Conservation (phyloP, 2,113 vertebrate species). For the Otocyon megalotis region DNA sequence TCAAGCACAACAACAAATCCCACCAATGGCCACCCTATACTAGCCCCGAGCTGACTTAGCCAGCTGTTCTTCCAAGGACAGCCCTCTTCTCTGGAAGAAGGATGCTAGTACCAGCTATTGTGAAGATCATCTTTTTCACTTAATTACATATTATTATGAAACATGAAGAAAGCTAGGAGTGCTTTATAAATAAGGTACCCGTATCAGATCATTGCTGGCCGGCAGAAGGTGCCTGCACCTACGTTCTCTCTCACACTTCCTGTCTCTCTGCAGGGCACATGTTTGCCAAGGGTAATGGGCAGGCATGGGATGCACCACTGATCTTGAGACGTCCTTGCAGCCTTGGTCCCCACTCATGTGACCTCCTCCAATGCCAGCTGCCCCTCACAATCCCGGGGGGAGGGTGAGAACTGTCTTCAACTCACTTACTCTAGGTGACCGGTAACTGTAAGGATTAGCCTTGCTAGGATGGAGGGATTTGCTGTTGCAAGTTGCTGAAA, state of each 20-base stretch:
- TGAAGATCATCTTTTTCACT: neutral
- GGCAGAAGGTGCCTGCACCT: neutral
- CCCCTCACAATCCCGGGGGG: constrained; percentile 69
- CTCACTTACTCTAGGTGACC: constrained; percentile 81
- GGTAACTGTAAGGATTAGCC: constrained; percentile 82
- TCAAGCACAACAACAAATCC: neutral
- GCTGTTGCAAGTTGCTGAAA: constrained; percentile 87
- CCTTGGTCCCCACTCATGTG: neutral
- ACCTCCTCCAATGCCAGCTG: constrained; percentile 62
- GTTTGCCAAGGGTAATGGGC: neutral
- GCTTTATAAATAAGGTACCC: neutral
- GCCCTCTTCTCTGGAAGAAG: neutral
- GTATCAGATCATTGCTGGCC: neutral
- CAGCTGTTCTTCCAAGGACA: neutral
- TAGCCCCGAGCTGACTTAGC: neutral
- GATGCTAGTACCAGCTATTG: neutral
- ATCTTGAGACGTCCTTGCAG: neutral
- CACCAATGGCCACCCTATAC: neutral
- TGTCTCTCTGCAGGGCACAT: neutral
- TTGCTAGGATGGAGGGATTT: constrained; percentile 87
- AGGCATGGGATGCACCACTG: neutral
- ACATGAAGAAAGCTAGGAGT: neutral
- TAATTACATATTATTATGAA: neutral
- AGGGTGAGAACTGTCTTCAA: constrained; percentile 85
- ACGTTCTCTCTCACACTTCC: neutral